phyloP scores from a whole-genome alignment of 2,113 vertebrate genomes.

The Narcine bancroftii region DNA sequence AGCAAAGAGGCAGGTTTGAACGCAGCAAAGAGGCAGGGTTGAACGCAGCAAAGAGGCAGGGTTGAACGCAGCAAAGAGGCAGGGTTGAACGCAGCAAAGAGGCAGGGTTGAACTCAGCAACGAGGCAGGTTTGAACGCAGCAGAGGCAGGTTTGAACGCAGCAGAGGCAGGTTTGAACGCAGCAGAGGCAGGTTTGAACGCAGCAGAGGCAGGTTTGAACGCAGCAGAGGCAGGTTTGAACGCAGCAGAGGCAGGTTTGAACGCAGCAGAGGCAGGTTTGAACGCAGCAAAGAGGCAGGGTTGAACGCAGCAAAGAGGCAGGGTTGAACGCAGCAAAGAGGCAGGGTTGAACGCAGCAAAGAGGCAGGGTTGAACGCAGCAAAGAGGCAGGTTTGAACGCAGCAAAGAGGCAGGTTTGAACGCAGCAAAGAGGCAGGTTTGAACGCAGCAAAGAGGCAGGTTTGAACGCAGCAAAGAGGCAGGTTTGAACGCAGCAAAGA shows the following conservation, averaged over 20 bases:
- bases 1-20: neutral
- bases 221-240: neutral
- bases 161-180: neutral
- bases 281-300: no score
- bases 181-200: neutral
- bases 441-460: neutral
- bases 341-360: no score
- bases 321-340: neutral
- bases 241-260: no score
- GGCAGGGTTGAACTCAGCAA: no score
- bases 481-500: neutral
- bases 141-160: neutral
- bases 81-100: neutral
- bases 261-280: neutral
- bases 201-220: neutral
- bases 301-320: no score
- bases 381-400: no score
- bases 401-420: neutral
- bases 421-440: no score
- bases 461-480: no score
- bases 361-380: neutral
- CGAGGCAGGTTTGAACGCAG: neutral
- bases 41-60: neutral
- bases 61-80: no score
- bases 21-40: no score